phyloP scores from a whole-genome alignment of 2,888 invertebrate species.

The Drosophila longiperda region DNA sequence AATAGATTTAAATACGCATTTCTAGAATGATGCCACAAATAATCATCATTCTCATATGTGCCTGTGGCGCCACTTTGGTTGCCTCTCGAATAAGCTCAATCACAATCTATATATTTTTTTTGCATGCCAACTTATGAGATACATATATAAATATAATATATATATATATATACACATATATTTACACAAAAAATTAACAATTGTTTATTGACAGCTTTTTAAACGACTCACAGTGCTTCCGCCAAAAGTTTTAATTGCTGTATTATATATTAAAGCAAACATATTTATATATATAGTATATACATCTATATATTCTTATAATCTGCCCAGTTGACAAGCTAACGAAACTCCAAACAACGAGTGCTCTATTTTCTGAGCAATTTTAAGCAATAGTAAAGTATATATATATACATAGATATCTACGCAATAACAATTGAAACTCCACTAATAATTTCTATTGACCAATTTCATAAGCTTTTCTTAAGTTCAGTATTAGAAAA shows the following conservation, averaged over 20 bases:
- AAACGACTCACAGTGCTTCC: conserved; percentile 44
- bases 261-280: conserved; percentile 25
- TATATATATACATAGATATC: neutral
- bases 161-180: conserved; percentile 1
- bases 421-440: neutral
- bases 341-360: conserved; percentile 44
- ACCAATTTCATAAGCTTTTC: neutral
- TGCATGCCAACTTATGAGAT: conserved; percentile 13
- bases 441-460: neutral
- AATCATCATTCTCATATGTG: conserved; percentile 62
- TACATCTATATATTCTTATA: conserved; percentile 18
- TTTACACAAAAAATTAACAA: conserved; percentile 34
- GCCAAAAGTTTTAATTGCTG: conserved; percentile 35
- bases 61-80: conserved; percentile 56
- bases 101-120: conserved; percentile 26
- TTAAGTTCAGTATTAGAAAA: neutral
- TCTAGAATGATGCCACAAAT: conserved; percentile 23
- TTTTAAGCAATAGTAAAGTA: neutral
- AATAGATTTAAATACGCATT: conserved; percentile 52
- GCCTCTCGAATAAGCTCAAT: conserved; percentile 71
- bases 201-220: conserved; percentile 35
- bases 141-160: conserved; percentile 1
- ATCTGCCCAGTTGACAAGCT: conserved; percentile 51
- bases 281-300: conserved; percentile 17
- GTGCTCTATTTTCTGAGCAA: conserved; percentile 42